These are phyloP conservation scores for Coregonus clupeaformis DNA, from an alignment of 2,113 vertebrate genomes.

Conservation along the genomic window DNA sequence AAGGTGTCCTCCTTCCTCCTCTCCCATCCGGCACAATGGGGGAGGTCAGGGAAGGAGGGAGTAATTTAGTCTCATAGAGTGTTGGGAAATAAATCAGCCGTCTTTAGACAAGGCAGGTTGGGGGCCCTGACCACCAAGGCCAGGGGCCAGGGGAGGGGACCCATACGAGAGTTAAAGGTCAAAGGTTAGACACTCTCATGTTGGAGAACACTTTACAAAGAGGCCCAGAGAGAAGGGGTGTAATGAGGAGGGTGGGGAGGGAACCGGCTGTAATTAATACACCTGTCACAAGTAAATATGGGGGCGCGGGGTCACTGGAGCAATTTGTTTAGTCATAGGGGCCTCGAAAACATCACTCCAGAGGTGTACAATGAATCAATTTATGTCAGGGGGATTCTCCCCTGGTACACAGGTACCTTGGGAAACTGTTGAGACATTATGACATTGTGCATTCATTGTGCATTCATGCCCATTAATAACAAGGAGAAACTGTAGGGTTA, in stretches of 20 bases:
- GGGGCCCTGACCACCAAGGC: conserved; percentile 29
- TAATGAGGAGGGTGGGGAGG: conserved; percentile 37
- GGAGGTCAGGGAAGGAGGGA: conserved; percentile 22
- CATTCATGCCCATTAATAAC: neutral
- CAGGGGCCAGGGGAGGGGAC: conserved; percentile 21
- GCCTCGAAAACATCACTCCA: conserved; percentile 43
- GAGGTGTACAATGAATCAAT: conserved; percentile 36
- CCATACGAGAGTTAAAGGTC: conserved; percentile 50
- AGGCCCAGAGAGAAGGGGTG: conserved; percentile 30
- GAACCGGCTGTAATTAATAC: conserved; percentile 54
- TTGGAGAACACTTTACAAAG: conserved; percentile 54
- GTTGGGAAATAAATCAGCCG: conserved; percentile 42
- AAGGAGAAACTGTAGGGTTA: neutral
- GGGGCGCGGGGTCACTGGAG: conserved; percentile 48
- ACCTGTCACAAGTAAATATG: conserved; percentile 58
- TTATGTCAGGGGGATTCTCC: neutral
- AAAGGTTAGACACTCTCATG: conserved; percentile 56
- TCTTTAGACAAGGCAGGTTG: conserved; percentile 12
- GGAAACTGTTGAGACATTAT: neutral
- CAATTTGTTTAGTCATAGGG: conserved; percentile 59
- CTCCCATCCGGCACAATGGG: conserved; percentile 17
- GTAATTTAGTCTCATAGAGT: conserved; percentile 20
- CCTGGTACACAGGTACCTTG: conserved; percentile 1
- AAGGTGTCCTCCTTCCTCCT: neutral
- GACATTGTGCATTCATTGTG: no score